These are phyloP conservation scores for Cyprinus carpio DNA, from an alignment of 2,113 vertebrate genomes.

Conservation along the genomic window DNA sequence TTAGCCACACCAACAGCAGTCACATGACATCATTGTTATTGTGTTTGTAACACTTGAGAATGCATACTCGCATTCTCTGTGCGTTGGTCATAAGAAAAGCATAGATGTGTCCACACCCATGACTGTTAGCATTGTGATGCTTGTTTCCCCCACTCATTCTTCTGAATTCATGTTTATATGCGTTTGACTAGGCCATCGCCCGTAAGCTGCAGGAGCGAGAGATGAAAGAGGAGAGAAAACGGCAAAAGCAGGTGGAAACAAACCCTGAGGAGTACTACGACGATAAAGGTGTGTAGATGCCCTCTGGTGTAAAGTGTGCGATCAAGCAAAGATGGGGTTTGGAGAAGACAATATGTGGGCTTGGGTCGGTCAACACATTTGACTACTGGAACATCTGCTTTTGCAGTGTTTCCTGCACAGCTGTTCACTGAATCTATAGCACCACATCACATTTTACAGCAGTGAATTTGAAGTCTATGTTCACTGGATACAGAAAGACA, in stretches of 20 bases:
- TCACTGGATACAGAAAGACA: background rate
- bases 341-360: background rate
- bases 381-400: background rate
- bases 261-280: slow-evolving; percentile 79
- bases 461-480: background rate
- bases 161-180: slow-evolving; percentile 27
- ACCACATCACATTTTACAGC: background rate
- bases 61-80: background rate
- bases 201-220: slow-evolving; percentile 91
- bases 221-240: slow-evolving; percentile 86
- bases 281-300: slow-evolving; percentile 80
- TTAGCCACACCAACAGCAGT: background rate
- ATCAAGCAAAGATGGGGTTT: background rate
- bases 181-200: slow-evolving; percentile 85
- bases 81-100: background rate
- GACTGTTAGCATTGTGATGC: background rate
- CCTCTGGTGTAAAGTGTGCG: background rate
- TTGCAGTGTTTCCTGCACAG: background rate
- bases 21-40: background rate
- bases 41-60: background rate
- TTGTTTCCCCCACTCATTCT: background rate
- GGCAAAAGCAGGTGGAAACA: slow-evolving; percentile 85
- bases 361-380: background rate
- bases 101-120: background rate
- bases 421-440: background rate